Evolutionary conservation across 2,797 vertebrate genomes (phyloP), one percentile per base, ranked within the genome.

Genomic region (Dryobates pubescens): DNA sequence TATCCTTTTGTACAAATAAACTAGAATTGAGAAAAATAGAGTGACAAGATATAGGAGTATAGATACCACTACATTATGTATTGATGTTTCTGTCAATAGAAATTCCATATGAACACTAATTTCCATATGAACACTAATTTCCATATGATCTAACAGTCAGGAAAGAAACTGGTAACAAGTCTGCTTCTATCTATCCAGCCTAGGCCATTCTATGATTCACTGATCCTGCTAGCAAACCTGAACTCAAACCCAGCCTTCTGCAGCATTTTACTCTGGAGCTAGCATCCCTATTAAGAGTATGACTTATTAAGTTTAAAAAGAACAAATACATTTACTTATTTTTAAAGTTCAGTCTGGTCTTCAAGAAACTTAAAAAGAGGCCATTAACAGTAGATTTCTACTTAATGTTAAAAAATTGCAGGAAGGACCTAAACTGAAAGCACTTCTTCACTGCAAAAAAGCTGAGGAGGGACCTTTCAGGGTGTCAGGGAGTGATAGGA

Each of bases 361-460:
- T 95, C 89, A 80, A 95, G 88, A 96, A 80, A 83, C 53, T 88
- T 89, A 76, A 96, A 38, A 85, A 87, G 92, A 96, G 69, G 72
- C 11, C 12, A 38, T 38, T 38, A 38, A 73, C 86, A 63, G 94
- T 96, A 96, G 94, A 98, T 98, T 97, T 97, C 96, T 97, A 92
- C 97, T 98, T n/a, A n/a, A n/a, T n/a, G 98, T 95, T 97, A 98
- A 98, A 97, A 98, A 97, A 97, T 96, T 98, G 97, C 97, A 98
- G 97, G 98, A 96, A 97, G 97, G 95, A 97, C 96, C 97, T 96
- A 98, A 98, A 98, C 97, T 98, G 98, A 97, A 98, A 98, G 95
- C 97, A 97, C 97, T 98, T 98, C 96, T 95, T 96, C 88, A 73
- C 95, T 95, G 91, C 80, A 97, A 43, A 7, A 43, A 43, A 43